Conservation (phyloP, 2,888 invertebrate species). For the Campoplex capitator region DNA sequence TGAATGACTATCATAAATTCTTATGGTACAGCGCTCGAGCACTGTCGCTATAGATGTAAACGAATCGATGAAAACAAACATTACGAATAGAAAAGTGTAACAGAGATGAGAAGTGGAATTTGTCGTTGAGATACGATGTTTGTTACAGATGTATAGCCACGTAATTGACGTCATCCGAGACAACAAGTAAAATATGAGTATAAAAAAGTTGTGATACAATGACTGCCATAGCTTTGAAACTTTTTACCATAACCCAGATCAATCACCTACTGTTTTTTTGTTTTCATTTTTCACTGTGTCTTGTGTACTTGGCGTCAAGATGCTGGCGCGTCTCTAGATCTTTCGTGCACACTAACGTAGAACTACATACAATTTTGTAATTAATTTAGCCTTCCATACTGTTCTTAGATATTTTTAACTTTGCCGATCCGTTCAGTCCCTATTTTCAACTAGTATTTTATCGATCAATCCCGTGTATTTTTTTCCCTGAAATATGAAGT, state of each 20-base stretch:
- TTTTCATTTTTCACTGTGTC: neutral
- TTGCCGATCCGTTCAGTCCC: neutral
- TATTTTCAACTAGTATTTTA: neutral
- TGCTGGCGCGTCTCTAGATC: no score
- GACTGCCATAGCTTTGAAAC: slow-evolving; percentile 12
- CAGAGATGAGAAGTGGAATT: neutral
- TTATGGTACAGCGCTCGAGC: neutral
- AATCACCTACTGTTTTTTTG: neutral
- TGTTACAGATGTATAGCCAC: neutral
- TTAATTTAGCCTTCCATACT: neutral
- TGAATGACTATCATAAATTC: slow-evolving; percentile 51
- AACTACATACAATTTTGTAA: neutral
- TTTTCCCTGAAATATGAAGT: neutral
- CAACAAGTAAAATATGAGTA: slow-evolving; percentile 37
- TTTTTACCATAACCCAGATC: slow-evolving; percentile 18
- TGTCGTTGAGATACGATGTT: neutral
- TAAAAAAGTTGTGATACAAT: neutral
- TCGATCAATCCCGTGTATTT: neutral
- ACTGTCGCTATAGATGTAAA: slow-evolving; percentile 8
- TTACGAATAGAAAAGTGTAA: slow-evolving; percentile 28
- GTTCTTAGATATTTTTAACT: neutral
- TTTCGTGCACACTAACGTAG: neutral
- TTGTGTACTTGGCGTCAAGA: neutral
- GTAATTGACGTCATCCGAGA: slow-evolving; percentile 28
- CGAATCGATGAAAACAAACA: slow-evolving; percentile 39